Base-by-base conservation (phyloP, 2,113 vertebrate species). In the Caranx ignobilis region DNA sequence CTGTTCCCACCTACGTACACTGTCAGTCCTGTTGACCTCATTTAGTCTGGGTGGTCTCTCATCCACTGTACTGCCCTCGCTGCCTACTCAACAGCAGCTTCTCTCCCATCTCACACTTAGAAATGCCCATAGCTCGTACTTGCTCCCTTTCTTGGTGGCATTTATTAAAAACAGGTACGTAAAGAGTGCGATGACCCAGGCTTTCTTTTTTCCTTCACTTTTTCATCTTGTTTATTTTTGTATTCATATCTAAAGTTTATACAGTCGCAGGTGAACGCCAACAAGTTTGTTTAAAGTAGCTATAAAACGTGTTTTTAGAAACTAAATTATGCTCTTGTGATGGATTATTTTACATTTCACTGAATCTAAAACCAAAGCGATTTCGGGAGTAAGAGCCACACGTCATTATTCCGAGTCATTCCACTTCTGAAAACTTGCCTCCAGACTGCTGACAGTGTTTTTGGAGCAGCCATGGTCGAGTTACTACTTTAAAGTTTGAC, bases 41-140 rank as follows among this genome's bases (percentile, higher is more conserved):
- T 86, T 89, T 86, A 90, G 88, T 90, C 86, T 86, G 87, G 83
- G 84, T 87, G 77, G 71, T 83, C 86, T 83, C 79, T 81, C 61
- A 80, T 88, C 63, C 75, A 61, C 84, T 64, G 75, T 60, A 48
- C 71, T 68, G 56, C 62, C 52, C 63, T 11, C 15, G 35, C 87
- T 75, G 78, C 81, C 85, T 64, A 79, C 84, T 81, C 73, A 19
- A 52, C 16, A 67, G 72, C 60, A 34, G 26, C 52, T 75, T 57
- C 39, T 35, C 37, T 71, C 1, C 0, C 13, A 31, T 45, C 32
- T 66, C 54, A 55, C 41, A 62, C 32, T 16, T 35, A 26, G 31
- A 77, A 55, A 66, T 39, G 19, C 54, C 59, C 39, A 43, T 26
- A 10, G 6, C 8, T 61, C 18, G 19, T 7, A 12, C 16, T 31